Base-by-base conservation (phyloP, 2,113 vertebrate genomes). In the Brienomyrus brachyistius region DNA sequence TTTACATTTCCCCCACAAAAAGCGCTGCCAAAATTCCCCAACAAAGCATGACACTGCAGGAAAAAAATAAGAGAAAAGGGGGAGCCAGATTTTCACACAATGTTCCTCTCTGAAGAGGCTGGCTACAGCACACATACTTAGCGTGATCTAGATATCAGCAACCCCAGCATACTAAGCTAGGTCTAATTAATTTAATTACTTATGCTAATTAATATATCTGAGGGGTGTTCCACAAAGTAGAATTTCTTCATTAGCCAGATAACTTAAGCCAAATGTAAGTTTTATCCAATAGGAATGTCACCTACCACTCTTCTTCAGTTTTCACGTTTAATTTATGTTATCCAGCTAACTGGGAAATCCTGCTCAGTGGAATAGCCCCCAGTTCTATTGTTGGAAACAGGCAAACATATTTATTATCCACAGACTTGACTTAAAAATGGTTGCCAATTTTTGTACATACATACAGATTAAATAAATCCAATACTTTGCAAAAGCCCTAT, bases 1-100 rank as follows among this genome's bases (percentile, higher is more conserved):
- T 87, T n/a, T 52, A 13, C 27, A 17, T 35, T 54, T 27, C n/a
- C 85, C 51, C 48, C 85, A 86, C 83, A 50, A 86, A 86, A 86
- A 50, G 27, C 9, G 23, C 50, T 87, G 15, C 51, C 23, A 87
- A 31, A 87, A 35, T 54, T 87, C 85, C 85, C 85, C 48, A 54
- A 11, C 51, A 87, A 40, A 87, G 27, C 51, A 19, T 87, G 85
- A 87, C 85, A 56, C 27, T 87, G 85, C 50, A 87, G 50, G 85
- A 54, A 87, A 56, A 87, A 54, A 11, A 51, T 27, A 50, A 21
- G 84, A n/a, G 3, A 51, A 82, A 35, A 43, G 7, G 19, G 47
- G 43, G 45, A 48, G 45, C 48, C 48, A 50, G 11, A 86, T 86
- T 52, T 52, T 86, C 21, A 52, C 84, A 51, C 50, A 51, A 50